Percentiles rank a stretch among this genome's conserved stretches.
Conservation (phyloP, 2,113 vertebrate genomes). For the Pangasianodon hypophthalmus region DNA sequence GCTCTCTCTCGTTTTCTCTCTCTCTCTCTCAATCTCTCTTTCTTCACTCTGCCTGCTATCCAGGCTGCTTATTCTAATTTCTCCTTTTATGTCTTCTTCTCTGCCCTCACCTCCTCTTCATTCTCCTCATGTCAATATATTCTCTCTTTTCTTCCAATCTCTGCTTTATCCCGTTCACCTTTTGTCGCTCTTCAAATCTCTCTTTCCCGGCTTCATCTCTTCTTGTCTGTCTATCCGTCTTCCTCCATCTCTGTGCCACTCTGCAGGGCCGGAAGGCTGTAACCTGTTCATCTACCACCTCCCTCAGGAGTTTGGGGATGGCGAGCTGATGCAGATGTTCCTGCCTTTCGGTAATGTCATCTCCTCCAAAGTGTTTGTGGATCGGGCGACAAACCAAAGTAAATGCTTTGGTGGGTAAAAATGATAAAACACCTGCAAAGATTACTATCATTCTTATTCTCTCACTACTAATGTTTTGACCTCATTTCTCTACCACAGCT, state of each 20-base stretch:
- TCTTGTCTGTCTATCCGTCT: slow-evolving; percentile 27
- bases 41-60: slow-evolving; percentile 24
- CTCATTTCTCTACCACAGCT: slow-evolving; percentile 64
- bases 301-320: slow-evolving; percentile 99
- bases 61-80: slow-evolving; percentile 30
- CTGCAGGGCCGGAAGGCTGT: slow-evolving; percentile 96
- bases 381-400: slow-evolving; percentile 99
- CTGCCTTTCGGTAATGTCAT: slow-evolving; percentile 99
- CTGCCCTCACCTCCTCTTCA: slow-evolving; percentile 13
- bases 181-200: slow-evolving; percentile 15
- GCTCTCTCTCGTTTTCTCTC: neutral
- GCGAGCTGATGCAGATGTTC: slow-evolving; percentile 99
- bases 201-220: slow-evolving; percentile 51
- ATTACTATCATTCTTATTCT: slow-evolving; percentile 84
- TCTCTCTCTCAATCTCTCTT: neutral
- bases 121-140: slow-evolving; percentile 14
- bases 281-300: slow-evolving; percentile 99
- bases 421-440: slow-evolving; percentile 93
- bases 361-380: slow-evolving; percentile 99
- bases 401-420: slow-evolving; percentile 99
- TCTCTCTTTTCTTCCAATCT: neutral
- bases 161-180: slow-evolving; percentile 9
- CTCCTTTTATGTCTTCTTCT: slow-evolving; percentile 23
- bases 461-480: slow-evolving; percentile 79
- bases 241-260: slow-evolving; percentile 43